Conservation (phyloP, 2,888 invertebrate genomes). For the Caenorhabditis sinica region DNA sequence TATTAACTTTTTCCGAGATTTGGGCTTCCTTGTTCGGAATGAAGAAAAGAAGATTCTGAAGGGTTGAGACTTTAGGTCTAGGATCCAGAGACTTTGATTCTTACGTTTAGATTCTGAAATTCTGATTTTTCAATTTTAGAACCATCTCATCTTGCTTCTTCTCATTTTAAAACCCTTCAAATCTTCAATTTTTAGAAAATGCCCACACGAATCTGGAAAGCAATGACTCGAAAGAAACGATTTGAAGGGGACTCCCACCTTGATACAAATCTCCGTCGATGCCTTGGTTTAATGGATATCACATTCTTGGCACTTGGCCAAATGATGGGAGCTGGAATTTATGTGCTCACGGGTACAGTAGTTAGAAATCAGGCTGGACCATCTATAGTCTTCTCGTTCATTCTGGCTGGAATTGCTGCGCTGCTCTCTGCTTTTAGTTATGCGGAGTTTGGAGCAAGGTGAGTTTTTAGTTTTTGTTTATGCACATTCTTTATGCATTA, state of each 20-base stretch:
- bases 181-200: neutral
- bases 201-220: constrained; percentile 33
- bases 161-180: neutral
- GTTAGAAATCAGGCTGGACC: constrained; percentile 92
- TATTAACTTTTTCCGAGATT: constrained; percentile 23
- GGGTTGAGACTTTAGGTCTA: neutral
- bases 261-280: constrained; percentile 65
- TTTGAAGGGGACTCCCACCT: constrained; percentile 59
- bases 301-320: constrained; percentile 93
- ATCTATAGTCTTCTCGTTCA: constrained; percentile 90
- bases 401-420: constrained; percentile 91
- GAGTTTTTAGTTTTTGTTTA: too few species aligned
- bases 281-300: constrained; percentile 84
- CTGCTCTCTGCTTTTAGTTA: constrained; percentile 89
- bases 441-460: constrained; percentile 85
- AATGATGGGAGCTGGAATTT: constrained; percentile 96
- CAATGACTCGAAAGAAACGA: constrained; percentile 52
- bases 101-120: neutral
- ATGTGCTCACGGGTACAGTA: constrained; percentile 91
- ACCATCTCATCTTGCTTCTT: too few species aligned
- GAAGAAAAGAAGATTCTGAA: neutral
- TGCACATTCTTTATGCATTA: too few species aligned
- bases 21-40: neutral
- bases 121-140: neutral
- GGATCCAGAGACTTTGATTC: neutral